Percentiles rank a stretch among this genome's conserved stretches.
Conservation (phyloP, 2,797 vertebrate genomes). For the Acrossocheilus fasciatus region DNA sequence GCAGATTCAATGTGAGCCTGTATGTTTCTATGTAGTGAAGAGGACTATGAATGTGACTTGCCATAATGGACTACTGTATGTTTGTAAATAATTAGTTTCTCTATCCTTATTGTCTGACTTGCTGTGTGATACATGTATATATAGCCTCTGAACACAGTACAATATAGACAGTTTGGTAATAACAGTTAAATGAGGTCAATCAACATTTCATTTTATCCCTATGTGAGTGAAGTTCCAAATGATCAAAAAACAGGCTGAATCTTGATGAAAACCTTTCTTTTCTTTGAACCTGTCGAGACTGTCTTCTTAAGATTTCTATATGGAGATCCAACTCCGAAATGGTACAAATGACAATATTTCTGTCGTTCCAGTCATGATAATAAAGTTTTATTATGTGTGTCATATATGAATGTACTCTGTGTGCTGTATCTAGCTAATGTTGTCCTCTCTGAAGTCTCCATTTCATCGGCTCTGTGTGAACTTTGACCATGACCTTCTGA, state of each 20-base stretch:
- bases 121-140: slow-evolving; percentile 53
- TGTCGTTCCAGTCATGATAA: slow-evolving; percentile 70
- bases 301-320: slow-evolving; percentile 51
- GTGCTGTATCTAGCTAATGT: not conserved
- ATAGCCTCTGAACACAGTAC: slow-evolving; percentile 42
- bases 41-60: slow-evolving; percentile 56
- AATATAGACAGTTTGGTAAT: slow-evolving; percentile 56
- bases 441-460: slow-evolving; percentile 15
- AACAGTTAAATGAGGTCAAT: slow-evolving; percentile 41
- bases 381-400: slow-evolving; percentile 72
- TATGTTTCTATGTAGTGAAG: slow-evolving; percentile 40
- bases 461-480: slow-evolving; percentile 51
- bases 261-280: slow-evolving; percentile 23
- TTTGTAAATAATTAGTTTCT: slow-evolving; percentile 47
- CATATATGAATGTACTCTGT: not conserved
- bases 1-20: slow-evolving; percentile 13
- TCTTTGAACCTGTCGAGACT: slow-evolving; percentile 48
- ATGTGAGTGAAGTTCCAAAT: not conserved
- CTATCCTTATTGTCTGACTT: slow-evolving; percentile 48
- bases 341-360: slow-evolving; percentile 75
- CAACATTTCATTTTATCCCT: slow-evolving; percentile 27
- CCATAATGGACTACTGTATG: slow-evolving; percentile 46
- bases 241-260: not conserved
- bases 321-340: slow-evolving; percentile 62
- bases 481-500: slow-evolving; percentile 63